Conservation (phyloP, 2,888 invertebrate species). For the Graphium colonna region DNA sequence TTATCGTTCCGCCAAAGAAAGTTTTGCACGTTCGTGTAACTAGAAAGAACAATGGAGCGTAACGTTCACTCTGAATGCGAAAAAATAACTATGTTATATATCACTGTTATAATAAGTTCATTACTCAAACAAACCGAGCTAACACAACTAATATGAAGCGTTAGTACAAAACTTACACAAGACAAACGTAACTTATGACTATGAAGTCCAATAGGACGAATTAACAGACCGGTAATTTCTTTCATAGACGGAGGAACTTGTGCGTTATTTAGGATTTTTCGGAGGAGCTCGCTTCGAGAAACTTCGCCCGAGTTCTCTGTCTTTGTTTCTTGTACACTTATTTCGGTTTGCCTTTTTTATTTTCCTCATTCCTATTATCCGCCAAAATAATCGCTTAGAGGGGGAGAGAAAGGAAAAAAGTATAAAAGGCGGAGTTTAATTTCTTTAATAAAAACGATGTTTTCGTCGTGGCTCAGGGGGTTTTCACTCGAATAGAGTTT, state of each 20-base stretch:
- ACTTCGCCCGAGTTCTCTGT: not conserved
- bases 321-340: not conserved
- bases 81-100: too few species aligned
- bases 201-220: not conserved
- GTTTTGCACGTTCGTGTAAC: constrained; percentile 6
- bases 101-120: too few species aligned
- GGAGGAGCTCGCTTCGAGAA: not conserved
- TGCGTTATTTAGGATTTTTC: not conserved
- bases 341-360: not conserved
- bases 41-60: constrained; percentile 3
- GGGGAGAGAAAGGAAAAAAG: not conserved
- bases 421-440: not conserved
- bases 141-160: not conserved
- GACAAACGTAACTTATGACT: not conserved
- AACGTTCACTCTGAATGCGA: constrained; percentile 11
- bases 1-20: not conserved
- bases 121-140: not conserved
- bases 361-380: not conserved
- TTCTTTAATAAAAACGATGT: not conserved
- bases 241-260: not conserved
- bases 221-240: not conserved
- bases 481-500: constrained; percentile 33
- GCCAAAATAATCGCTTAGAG: not conserved
- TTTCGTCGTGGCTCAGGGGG: constrained; percentile 31
- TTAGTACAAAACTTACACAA: not conserved